phyloP scores from a whole-genome alignment of 2,888 invertebrate species.

The Gonocerus acuteangulatus region DNA sequence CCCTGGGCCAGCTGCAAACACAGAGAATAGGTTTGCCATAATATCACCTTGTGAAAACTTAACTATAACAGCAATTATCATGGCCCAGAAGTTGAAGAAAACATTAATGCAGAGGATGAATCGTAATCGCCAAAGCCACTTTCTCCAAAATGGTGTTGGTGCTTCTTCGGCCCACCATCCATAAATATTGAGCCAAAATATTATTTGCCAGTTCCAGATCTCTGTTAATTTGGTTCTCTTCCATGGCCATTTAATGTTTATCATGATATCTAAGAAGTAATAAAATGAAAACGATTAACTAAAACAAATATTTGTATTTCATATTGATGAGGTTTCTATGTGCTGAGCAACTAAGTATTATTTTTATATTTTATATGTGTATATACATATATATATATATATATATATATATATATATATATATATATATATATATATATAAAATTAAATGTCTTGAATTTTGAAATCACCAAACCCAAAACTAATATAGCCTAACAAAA shows the following conservation, averaged over 20 bases:
- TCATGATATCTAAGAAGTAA: too few relatives aligned
- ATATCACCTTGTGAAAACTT: slow-evolving; percentile 15
- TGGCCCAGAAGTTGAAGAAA: slow-evolving; percentile 4
- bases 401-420: too few relatives aligned
- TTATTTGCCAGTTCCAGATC: slow-evolving; percentile 28
- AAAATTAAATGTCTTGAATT: too few relatives aligned
- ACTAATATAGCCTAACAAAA: too few relatives aligned
- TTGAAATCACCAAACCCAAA: too few relatives aligned
- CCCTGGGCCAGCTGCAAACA: slow-evolving; percentile 26
- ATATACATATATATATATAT: too few relatives aligned
- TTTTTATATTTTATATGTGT: too few relatives aligned
- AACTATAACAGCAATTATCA: slow-evolving; percentile 15
- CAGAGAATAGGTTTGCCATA: slow-evolving; percentile 28
- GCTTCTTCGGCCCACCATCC: slow-evolving; percentile 32
- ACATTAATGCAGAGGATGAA: slow-evolving; percentile 4
- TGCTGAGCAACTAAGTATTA: too few relatives aligned
- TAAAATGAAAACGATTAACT: too few relatives aligned
- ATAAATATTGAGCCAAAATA: slow-evolving; percentile 22
- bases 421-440: too few relatives aligned
- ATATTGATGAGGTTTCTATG: too few relatives aligned
- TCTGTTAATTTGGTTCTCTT: slow-evolving; percentile 12
- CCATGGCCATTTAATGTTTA: slow-evolving; percentile 3
- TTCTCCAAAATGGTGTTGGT: neutral
- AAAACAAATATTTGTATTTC: too few relatives aligned
- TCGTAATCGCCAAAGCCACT: slow-evolving; percentile 3